Base-by-base conservation (phyloP, 2,113 vertebrate genomes). In the Haemorhous mexicanus region DNA sequence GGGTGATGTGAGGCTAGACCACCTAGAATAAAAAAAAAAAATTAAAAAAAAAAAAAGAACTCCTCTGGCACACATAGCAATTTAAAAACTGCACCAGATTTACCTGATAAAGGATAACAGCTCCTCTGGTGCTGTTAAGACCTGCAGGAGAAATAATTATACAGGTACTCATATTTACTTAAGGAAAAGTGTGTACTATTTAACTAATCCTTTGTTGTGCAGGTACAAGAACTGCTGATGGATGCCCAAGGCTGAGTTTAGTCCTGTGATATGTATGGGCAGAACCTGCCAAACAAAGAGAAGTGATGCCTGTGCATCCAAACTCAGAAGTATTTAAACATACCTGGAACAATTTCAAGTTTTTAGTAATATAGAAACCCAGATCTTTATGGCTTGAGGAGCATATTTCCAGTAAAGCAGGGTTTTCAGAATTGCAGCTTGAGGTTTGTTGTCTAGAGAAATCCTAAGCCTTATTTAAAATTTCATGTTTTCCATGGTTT, bases 91-190 rank as follows among this genome's bases (percentile, higher is more conserved):
- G 61, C 47, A 20, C 89, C 37, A 93, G 78, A 91, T 97, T 87
- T 94, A 81, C 80, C 52, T 92, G 93, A 93, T 84, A 92, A 90
- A 96, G 64, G 61, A 84, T 88, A 93, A 94, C 73, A 91, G 37
- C 61, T 95, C 84, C 76, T 95, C 41, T 87, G 68, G 87, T 76
- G 76, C 39, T 90, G 88, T 90, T 95, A 69, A 86, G 50, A 41
- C 83, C 83, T 94, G 93, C 46, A 96, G 68, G 52, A 94, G 55
- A 93, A 96, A 89, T 95, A 92, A 96, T 92, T 89, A 92, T 64
- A 69, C 9, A 87, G 39, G 39, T 92, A 95, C 33, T 95, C 43
- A 41, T 87, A 96, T 84, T 84, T 92, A 93, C 74, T 92, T 86
- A 91, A 94, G 89, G 43, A 93, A 94, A 84, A 93, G 49, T 70